phyloP scores from a whole-genome alignment of 2,888 invertebrate species.

The Scaptomyza reducta region DNA sequence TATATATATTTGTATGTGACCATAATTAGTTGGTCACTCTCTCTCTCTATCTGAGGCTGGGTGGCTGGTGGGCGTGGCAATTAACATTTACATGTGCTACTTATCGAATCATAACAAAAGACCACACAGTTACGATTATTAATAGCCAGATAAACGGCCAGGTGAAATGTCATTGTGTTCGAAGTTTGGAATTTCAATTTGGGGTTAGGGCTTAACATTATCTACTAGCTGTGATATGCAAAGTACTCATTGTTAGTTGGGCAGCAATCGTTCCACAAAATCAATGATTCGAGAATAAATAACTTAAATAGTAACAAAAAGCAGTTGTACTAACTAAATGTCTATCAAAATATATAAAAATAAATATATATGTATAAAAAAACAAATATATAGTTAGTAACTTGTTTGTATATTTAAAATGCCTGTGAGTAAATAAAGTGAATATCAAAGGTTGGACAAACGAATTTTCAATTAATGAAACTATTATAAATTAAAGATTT shows the following conservation, averaged over 20 bases:
- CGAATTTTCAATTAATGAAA: no score
- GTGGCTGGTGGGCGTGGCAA: conserved; percentile 47
- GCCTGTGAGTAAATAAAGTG: no score
- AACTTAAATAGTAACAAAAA: no score
- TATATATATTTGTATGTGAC: conserved; percentile 15
- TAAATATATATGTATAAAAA: no score
- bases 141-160: conserved; percentile 19
- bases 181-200: neutral
- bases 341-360: no score
- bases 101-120: conserved; percentile 32
- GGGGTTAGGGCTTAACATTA: no score
- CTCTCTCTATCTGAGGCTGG: conserved; percentile 6
- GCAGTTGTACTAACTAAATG: no score
- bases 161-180: neutral
- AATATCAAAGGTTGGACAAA: no score
- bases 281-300: no score
- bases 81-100: conserved; percentile 57
- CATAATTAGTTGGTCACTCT: conserved; percentile 47
- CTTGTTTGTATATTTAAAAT: no score
- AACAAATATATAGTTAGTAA: no score
- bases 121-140: conserved; percentile 14
- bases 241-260: neutral
- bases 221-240: neutral
- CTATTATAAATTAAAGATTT: no score
- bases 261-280: neutral